Conservation (phyloP, 1,140 invertebrate species). For the Scaptomyza montana region DNA sequence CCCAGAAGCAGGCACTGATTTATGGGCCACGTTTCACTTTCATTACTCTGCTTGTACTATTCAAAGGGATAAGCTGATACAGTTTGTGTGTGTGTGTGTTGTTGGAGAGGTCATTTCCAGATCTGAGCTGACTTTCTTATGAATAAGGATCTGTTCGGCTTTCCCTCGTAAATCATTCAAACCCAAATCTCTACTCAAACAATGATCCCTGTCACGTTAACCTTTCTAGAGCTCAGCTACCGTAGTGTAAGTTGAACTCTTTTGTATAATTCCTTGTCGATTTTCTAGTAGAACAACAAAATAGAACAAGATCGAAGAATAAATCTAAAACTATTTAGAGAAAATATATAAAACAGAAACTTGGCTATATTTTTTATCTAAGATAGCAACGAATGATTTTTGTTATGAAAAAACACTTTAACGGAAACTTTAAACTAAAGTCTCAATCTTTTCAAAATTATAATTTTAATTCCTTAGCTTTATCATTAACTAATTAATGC, state of each 20-base stretch:
- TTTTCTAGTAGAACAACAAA: not conserved
- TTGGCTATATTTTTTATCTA: too few species aligned
- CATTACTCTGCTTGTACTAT: slow-evolving; percentile 26
- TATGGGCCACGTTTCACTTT: slow-evolving; percentile 67
- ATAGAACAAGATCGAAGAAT: too few species aligned
- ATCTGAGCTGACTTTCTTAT: slow-evolving; percentile 28
- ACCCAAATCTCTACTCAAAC: slow-evolving; percentile 36
- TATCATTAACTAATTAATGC: not conserved
- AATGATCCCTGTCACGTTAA: slow-evolving; percentile 29
- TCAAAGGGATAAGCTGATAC: slow-evolving; percentile 35
- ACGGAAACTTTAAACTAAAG: too few species aligned
- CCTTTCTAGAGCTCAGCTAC: slow-evolving; percentile 10
- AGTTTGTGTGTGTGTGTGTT: slow-evolving; percentile 12
- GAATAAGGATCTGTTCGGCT: slow-evolving; percentile 32
- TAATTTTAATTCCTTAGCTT: too few species aligned
- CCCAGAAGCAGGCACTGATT: slow-evolving; percentile 41
- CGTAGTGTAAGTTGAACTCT: slow-evolving; percentile 15
- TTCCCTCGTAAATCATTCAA: slow-evolving; percentile 73
- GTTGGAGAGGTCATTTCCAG: slow-evolving; percentile 1
- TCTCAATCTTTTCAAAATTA: too few species aligned
- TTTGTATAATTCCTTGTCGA: slow-evolving; percentile 10
- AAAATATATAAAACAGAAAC: too few species aligned
- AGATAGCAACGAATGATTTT: too few species aligned
- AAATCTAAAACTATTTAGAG: too few species aligned
- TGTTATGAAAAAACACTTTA: too few species aligned